Percentiles rank a stretch among this genome's conserved stretches.
Evolutionary conservation across 2,888 invertebrate species (phyloP).

Genomic region (Lithophane socia): DNA sequence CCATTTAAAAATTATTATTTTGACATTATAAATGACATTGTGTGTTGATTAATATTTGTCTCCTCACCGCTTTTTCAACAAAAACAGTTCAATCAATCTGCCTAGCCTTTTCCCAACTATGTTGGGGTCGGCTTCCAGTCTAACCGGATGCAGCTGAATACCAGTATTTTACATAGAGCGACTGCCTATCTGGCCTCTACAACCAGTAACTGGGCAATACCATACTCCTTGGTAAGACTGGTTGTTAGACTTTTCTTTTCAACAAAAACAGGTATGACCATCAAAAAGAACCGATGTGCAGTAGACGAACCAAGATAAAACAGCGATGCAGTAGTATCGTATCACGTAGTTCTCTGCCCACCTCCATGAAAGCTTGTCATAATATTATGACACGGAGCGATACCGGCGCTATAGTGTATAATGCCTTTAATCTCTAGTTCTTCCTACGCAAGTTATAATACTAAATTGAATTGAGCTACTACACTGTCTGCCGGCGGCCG

Average conservation of each 20-base stretch:
- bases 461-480: slow-evolving; percentile 62
- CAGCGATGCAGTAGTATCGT: slow-evolving; percentile 8
- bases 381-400: slow-evolving; percentile 46
- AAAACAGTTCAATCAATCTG: no score
- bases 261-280: background rate
- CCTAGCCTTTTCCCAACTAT: no score
- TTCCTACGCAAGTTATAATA: slow-evolving; percentile 60
- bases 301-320: background rate
- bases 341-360: slow-evolving; percentile 41
- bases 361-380: slow-evolving; percentile 49
- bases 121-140: no score
- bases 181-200: no score
- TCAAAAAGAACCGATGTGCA: background rate
- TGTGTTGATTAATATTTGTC: background rate
- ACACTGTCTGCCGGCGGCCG: slow-evolving; percentile 32
- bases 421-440: slow-evolving; percentile 47
- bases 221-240: no score
- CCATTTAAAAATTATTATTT: background rate
- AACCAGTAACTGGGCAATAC: no score
- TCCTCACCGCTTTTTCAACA: background rate
- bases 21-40: background rate
- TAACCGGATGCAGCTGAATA: no score
- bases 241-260: background rate
- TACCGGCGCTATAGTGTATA: slow-evolving; percentile 31
- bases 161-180: no score